These are phyloP conservation scores for Merluccius polli DNA, from an alignment of 2,797 vertebrate species.

Conservation along the genomic window DNA sequence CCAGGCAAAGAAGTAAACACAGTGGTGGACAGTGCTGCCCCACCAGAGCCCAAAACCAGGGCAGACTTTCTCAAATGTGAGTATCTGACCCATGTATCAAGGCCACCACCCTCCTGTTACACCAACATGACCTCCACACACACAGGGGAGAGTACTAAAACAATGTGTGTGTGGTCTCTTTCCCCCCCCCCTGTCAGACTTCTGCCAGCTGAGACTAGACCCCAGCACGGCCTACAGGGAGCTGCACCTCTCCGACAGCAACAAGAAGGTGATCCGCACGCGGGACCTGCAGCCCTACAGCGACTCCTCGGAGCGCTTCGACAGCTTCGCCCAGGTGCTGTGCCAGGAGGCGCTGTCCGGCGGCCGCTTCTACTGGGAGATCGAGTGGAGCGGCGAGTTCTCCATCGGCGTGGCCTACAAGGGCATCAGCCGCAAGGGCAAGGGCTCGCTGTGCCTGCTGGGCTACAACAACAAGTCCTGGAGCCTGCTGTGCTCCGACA, in stretches of 20 bases:
- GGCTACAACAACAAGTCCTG: conserved; percentile 82
- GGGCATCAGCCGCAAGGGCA: conserved; percentile 77
- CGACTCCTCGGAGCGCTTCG: conserved; percentile 71
- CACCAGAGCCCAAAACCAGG: conserved; percentile 69
- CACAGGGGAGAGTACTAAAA: neutral
- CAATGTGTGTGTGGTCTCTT: neutral
- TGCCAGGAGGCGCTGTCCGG: conserved; percentile 74
- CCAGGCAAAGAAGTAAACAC: conserved; percentile 69
- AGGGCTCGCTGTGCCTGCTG: conserved; percentile 76
- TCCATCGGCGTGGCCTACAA: conserved; percentile 77
- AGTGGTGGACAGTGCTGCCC: conserved; percentile 67
- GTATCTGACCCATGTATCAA: conserved; percentile 23
- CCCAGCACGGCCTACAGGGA: conserved; percentile 74
- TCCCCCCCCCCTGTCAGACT: conserved; percentile 65
- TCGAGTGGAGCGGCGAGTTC: conserved; percentile 80
- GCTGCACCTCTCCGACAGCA: conserved; percentile 74
- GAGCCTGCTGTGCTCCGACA: conserved; percentile 79
- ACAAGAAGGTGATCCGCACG: conserved; percentile 75
- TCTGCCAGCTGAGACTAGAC: conserved; percentile 75
- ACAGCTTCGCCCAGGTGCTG: conserved; percentile 79
- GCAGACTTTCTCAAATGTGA: conserved; percentile 77
- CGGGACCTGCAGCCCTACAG: conserved; percentile 73
- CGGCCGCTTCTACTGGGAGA: conserved; percentile 80
- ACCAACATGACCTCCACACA: neutral
- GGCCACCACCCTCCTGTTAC: neutral